Percentiles rank a stretch among this genome's conserved stretches.
These are phyloP conservation scores for Triplophysa bombifrons DNA, from an alignment of 2,797 vertebrate species.

Conservation along the genomic window DNA sequence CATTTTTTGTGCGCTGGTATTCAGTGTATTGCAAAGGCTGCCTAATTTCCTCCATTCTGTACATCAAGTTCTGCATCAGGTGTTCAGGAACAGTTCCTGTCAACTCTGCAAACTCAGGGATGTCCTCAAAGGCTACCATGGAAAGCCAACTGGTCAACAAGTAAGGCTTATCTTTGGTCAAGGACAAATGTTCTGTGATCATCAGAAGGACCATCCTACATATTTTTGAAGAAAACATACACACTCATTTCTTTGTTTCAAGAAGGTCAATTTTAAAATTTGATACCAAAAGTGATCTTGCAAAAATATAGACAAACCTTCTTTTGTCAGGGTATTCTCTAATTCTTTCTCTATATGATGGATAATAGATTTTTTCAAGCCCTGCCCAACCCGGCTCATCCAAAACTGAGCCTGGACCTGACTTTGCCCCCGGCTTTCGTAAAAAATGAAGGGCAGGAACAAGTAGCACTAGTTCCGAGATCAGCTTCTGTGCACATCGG, in stretches of 20 bases:
- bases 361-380: rapidly evolving
- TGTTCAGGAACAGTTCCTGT: slow-evolving; percentile 57
- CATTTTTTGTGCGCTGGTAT: too few relatives aligned
- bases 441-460: slow-evolving; percentile 69
- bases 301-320: slow-evolving; percentile 60
- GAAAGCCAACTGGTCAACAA: slow-evolving; percentile 68
- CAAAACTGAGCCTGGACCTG: slow-evolving; percentile 47
- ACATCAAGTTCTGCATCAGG: slow-evolving; percentile 71
- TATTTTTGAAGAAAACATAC: too few relatives aligned
- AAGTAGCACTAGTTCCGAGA: slow-evolving; percentile 72
- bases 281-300: too few relatives aligned
- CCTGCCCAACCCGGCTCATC: slow-evolving; percentile 68
- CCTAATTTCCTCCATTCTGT: slow-evolving; percentile 54
- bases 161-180: slow-evolving; percentile 56
- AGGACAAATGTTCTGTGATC: slow-evolving; percentile 36
- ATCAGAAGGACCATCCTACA: slow-evolving; percentile 65
- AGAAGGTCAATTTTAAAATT: too few relatives aligned
- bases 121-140: slow-evolving; percentile 66
- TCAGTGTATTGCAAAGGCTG: too few relatives aligned
- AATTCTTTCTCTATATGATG: slow-evolving; percentile 57
- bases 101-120: slow-evolving; percentile 52
- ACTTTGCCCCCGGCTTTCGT: slow-evolving; percentile 38
- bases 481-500: neutral
- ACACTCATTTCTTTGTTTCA: too few relatives aligned
- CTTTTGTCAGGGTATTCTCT: slow-evolving; percentile 36